Base-by-base conservation (phyloP, 2,113 vertebrate species). In the Siniperca knerii region DNA sequence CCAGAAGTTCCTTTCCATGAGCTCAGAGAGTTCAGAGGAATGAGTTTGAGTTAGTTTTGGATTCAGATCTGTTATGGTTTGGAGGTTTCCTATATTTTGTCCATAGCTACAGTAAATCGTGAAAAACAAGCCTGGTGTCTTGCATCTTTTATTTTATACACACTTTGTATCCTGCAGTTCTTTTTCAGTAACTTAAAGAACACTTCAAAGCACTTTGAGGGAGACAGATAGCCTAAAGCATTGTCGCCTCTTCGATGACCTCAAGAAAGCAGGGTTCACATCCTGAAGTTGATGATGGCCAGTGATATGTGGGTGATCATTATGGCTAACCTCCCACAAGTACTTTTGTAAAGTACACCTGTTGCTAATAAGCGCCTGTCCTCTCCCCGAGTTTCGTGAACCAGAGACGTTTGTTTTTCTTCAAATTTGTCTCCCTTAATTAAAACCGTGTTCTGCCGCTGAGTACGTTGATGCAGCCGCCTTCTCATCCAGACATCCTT, bases 351-450 rank as follows among this genome's bases (percentile, higher is more conserved):
- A 73, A 25, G 33, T 12, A 6, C 61, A 88, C 68, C 73, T 77
- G 65, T 64, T 76, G 75, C 82, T 82, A 69, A 90, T 90, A 79
- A 89, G 66, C 21, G 8, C 2, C 20, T 52, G 50, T 87, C 64
- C 61, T 71, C 55, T 81, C 7, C 10, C n/a, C 0, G 21, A 68
- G 33, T 77, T 71, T 65, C 46, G 35, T 80, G 37, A 77, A 35
- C 29, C 54, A 16, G 5, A 69, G 33, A 64, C 82, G 75, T 69
- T 60, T 50, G 52, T 13, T 3, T 77, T 60, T 58, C 58, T 69
- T 67, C 29, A 62, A 69, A 77, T 84, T 74, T 77, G 62, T 66
- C 77, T 82, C 64, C 16, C 42, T 82, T 87, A 88, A 89, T 88
- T 88, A 84, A 88, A 85, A 79, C 64, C 2, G 2, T 52, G 58